A percentile compares a stretch with the other conserved stretches of the same genome.
Evolutionary conservation across 2,797 vertebrate genomes (phyloP).

Genomic region (Pristis pectinata): DNA sequence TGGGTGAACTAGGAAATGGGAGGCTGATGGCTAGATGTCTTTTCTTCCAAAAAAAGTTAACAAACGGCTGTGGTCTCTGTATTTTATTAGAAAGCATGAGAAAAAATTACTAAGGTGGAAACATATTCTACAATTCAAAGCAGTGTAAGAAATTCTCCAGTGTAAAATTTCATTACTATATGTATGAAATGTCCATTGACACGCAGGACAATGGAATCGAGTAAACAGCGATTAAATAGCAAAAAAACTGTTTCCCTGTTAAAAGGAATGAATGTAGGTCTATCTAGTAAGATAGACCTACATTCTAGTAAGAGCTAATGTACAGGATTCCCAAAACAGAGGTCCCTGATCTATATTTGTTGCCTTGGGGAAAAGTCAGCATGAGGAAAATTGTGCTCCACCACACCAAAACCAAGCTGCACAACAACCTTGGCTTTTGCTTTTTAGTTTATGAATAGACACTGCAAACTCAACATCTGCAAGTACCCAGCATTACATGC

Average conservation of each 20-base stretch:
- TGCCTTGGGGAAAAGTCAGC: neutral
- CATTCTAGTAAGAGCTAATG: no score
- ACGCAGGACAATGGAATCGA: neutral
- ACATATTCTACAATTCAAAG: neutral
- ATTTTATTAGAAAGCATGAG: neutral
- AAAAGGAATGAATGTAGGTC: neutral
- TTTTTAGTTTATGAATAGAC: neutral
- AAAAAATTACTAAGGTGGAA: neutral
- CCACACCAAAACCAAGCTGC: neutral
- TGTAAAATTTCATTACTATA: no score
- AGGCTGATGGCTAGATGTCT: neutral
- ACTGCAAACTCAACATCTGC: neutral
- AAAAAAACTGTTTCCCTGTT: neutral
- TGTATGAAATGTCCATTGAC: neutral
- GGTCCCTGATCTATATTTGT: neutral
- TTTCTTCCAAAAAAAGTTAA: neutral
- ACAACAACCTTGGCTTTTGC: neutral
- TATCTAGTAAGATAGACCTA: neutral
- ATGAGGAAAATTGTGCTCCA: no score
- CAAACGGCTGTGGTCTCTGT: neutral
- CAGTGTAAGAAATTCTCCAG: neutral
- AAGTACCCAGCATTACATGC: neutral
- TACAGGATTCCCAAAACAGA: neutral
- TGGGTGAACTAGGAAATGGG: neutral
- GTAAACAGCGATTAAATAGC: neutral